Percentiles rank a stretch among this genome's conserved stretches.
Conservation (phyloP, 2,888 invertebrate species). For the Chromoteleia sp. region DNA sequence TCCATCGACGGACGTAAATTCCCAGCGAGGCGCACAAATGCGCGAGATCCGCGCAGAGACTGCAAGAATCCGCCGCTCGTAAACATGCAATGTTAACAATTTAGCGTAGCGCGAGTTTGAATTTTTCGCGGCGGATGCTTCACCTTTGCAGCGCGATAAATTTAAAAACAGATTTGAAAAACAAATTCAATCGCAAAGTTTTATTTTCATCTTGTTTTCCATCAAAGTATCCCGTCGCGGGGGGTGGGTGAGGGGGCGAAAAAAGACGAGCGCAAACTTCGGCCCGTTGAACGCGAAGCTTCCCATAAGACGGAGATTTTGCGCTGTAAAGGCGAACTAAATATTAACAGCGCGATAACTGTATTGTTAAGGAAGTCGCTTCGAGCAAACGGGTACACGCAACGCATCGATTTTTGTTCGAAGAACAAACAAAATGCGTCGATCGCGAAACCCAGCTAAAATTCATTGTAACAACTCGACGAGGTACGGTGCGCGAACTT, state of each 20-base stretch:
- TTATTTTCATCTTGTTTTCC: conserved; percentile 46
- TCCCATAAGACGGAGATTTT: not conserved
- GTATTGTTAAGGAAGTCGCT: not conserved
- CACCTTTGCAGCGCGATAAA: conserved; percentile 49
- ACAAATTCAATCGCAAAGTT: conserved; percentile 61
- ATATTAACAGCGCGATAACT: not conserved
- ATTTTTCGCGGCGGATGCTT: conserved; percentile 37
- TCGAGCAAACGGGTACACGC: not conserved
- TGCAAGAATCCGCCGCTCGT: conserved; percentile 39
- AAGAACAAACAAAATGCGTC: not conserved
- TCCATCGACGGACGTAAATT: not conserved
- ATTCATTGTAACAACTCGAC: conserved; percentile 68
- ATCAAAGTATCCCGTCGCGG: conserved; percentile 37
- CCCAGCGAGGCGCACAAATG: conserved; percentile 1
- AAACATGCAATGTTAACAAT: conserved; percentile 55
- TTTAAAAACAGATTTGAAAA: conserved; percentile 58
- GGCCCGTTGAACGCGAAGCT: conserved; percentile 21
- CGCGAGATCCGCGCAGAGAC: conserved; percentile 9
- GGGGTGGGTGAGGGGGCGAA: not conserved
- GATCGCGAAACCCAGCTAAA: conserved; percentile 7
- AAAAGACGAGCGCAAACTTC: conserved; percentile 24
- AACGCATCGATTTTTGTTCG: conserved; percentile 6
- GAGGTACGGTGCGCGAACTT: conserved; percentile 70
- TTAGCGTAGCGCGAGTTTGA: conserved; percentile 26
- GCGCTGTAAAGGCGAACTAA: conserved; percentile 23